Conservation (phyloP, 2,113 vertebrate genomes). For the Cochlearius cochlearius region DNA sequence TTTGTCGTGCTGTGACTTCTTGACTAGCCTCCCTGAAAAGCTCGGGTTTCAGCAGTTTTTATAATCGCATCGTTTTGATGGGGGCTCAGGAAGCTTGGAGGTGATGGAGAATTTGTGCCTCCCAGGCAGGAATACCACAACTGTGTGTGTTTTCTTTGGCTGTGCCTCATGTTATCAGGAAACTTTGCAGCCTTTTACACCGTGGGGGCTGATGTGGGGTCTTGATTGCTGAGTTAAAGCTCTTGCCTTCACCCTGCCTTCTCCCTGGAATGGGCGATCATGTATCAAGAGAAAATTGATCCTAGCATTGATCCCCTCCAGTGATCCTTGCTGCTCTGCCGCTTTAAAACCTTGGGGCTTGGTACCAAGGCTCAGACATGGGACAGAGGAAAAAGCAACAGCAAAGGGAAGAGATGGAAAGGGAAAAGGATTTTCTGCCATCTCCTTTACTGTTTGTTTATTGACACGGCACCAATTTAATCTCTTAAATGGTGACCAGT, state of each 20-base stretch:
- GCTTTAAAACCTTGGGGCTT: neutral
- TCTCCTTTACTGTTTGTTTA: conserved; percentile 35
- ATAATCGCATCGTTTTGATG: conserved; percentile 23
- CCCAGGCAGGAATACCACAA: conserved; percentile 45
- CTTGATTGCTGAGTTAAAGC: neutral
- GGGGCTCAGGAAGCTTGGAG: neutral
- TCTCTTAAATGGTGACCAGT: conserved; percentile 1
- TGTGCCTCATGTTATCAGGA: conserved; percentile 24
- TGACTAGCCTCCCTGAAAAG: conserved; percentile 33
- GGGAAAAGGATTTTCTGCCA: neutral
- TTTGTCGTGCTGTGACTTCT: neutral
- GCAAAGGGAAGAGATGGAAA: neutral
- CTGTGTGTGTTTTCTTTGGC: conserved; percentile 30
- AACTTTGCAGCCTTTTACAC: neutral
- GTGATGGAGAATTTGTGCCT: conserved; percentile 38
- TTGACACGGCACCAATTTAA: neutral
- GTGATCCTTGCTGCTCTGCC: neutral
- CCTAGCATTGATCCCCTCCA: neutral
- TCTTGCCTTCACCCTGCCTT: neutral
- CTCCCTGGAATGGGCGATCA: neutral
- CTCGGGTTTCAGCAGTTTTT: conserved; percentile 52
- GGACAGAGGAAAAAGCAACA: neutral
- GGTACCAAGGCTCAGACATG: neutral
- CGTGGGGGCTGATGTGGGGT: conserved; percentile 21
- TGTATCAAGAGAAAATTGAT: neutral